These are phyloP conservation scores for Diplazon laetatorius DNA, from an alignment of 2,888 invertebrate species.

Conservation along the genomic window DNA sequence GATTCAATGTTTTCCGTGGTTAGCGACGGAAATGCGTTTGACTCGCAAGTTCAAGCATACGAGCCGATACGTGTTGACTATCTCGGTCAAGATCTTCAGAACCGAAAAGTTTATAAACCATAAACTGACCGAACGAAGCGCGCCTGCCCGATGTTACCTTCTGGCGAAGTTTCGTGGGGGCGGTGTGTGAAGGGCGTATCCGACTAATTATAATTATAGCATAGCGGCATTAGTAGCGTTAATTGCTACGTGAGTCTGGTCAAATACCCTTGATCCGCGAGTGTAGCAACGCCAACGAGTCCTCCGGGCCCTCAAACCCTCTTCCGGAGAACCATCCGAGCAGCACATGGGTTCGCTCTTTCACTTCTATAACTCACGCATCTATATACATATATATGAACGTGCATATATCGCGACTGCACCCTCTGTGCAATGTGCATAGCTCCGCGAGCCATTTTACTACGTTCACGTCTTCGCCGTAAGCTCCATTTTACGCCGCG, in stretches of 20 bases:
- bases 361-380: slow-evolving; percentile 40
- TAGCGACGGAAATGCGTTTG: neutral
- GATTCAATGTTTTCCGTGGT: too few species aligned
- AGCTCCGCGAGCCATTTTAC: slow-evolving; percentile 11
- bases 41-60: neutral
- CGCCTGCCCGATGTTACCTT: slow-evolving; percentile 45
- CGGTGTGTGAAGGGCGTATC: slow-evolving; percentile 80
- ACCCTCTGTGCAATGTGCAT: slow-evolving; percentile 31
- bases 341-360: slow-evolving; percentile 56
- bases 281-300: slow-evolving; percentile 37
- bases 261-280: slow-evolving; percentile 72
- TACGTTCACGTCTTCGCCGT: slow-evolving; percentile 13
- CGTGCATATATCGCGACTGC: slow-evolving; percentile 9
- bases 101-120: slow-evolving; percentile 44
- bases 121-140: slow-evolving; percentile 49
- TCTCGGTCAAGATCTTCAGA: slow-evolving; percentile 15
- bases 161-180: slow-evolving; percentile 72
- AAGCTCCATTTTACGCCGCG: neutral
- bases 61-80: neutral
- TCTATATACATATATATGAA: slow-evolving; percentile 11
- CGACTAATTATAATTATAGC: slow-evolving; percentile 82
- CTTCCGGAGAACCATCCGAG: slow-evolving; percentile 38
- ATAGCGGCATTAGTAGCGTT: slow-evolving; percentile 81
- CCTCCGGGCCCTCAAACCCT: slow-evolving; percentile 49
- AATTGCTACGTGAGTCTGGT: slow-evolving; percentile 81